Percentiles rank a stretch among this genome's conserved stretches.
These are phyloP conservation scores for Leptinotarsa juncta DNA, from an alignment of 2,888 invertebrate genomes.

Conservation along the genomic window DNA sequence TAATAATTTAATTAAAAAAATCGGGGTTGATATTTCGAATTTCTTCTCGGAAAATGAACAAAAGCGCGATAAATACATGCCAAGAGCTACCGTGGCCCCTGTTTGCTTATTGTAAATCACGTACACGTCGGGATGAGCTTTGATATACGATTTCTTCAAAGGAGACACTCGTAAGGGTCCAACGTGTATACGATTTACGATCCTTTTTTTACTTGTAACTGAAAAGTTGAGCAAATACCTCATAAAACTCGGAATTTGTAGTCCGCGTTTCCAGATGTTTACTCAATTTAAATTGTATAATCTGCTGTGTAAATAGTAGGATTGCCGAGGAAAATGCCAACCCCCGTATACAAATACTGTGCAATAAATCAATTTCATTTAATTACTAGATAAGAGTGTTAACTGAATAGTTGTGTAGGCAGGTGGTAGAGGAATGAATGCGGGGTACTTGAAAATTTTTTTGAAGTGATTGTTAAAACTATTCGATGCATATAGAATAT, in stretches of 20 bases:
- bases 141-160: background rate
- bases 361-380: conserved; percentile 20
- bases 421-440: background rate
- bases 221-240: conserved; percentile 13
- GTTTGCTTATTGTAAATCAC: conserved; percentile 9
- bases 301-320: conserved; percentile 16
- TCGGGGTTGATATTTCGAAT: background rate
- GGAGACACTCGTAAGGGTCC: conserved; percentile 4
- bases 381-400: conserved; percentile 9
- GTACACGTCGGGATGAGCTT: background rate
- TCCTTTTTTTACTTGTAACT: conserved; percentile 13
- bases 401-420: conserved; percentile 4
- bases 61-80: background rate
- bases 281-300: conserved; percentile 16
- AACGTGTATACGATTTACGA: conserved; percentile 13
- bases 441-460: background rate
- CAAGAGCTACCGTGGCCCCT: background rate
- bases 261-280: conserved; percentile 2
- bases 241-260: conserved; percentile 16
- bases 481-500: too few species aligned
- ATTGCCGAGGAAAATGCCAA: conserved; percentile 9
- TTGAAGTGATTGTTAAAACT: too few species aligned
- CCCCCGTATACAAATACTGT: conserved; percentile 10
- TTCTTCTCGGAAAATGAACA: background rate
- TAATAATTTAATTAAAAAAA: background rate